A percentile compares a stretch with the other conserved stretches of the same genome.
Evolutionary conservation across 2,113 vertebrate genomes (phyloP).

Genomic region (Tonatia bakeri): DNA sequence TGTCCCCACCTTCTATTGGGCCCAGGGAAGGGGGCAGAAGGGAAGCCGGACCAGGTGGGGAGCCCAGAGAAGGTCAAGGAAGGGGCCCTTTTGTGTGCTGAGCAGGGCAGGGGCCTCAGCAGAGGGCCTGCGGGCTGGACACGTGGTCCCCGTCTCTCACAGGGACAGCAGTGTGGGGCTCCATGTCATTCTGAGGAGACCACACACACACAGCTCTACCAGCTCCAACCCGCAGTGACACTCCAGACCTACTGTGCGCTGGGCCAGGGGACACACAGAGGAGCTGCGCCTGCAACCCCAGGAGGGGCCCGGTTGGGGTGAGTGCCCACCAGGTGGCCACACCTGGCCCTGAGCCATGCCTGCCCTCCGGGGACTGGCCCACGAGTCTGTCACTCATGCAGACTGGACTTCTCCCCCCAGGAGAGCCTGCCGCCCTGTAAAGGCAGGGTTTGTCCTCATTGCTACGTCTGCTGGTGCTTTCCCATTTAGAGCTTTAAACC

Average conservation of each 20-base stretch:
- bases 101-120: background rate
- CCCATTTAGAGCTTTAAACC: background rate
- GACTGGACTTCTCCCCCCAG: rapidly evolving
- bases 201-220: background rate
- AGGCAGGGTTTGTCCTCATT: background rate
- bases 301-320: background rate
- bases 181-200: background rate
- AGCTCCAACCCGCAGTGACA: background rate
- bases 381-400: rapidly evolving
- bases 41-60: background rate
- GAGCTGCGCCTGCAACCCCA: background rate
- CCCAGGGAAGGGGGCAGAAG: background rate
- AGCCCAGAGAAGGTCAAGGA: background rate
- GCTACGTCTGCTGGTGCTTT: background rate
- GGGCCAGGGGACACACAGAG: background rate
- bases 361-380: background rate
- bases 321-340: background rate
- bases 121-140: background rate
- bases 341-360: background rate
- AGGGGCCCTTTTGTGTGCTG: background rate
- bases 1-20: background rate
- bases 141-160: background rate
- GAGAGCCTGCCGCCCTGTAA: background rate
- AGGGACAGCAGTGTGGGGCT: background rate
- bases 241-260: background rate